Evolutionary conservation across 2,888 invertebrate genomes (phyloP).

Genomic region (Synanthedon tipuliformis): DNA sequence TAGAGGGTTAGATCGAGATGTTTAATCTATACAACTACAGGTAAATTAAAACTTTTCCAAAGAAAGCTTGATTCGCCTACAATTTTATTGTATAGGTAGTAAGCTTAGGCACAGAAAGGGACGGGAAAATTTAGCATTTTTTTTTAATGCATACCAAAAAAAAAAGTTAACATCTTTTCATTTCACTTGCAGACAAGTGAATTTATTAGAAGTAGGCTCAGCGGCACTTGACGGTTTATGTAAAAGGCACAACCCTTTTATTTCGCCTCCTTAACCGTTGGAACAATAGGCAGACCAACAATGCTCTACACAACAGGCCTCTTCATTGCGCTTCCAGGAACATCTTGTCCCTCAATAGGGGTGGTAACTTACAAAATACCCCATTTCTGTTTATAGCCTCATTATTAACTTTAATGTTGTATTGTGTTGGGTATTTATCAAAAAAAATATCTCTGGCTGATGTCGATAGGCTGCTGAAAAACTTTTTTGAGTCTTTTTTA

Average conservation of each 20-base stretch:
- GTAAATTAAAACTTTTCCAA: neutral
- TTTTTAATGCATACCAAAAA: neutral
- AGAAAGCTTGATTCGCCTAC: neutral
- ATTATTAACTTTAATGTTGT: neutral
- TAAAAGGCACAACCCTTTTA: constrained; percentile 36
- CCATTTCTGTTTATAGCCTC: neutral
- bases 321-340: constrained; percentile 7
- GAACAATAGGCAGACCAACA: constrained; percentile 8
- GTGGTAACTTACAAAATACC: neutral
- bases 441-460: neutral
- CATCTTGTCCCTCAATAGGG: constrained; percentile 1
- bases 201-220: constrained; percentile 28
- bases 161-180: neutral
- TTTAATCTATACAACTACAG: too few relatives aligned
- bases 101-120: neutral
- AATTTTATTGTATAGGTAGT: too few relatives aligned
- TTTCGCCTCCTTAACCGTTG: constrained; percentile 3
- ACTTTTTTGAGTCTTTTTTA: too few relatives aligned
- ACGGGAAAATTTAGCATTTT: neutral
- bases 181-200: constrained; percentile 12
- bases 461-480: too few relatives aligned
- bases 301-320: constrained; percentile 8
- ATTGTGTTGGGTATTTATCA: neutral
- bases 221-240: constrained; percentile 9
- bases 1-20: too few relatives aligned